These are phyloP conservation scores for Neogobius melanostomus DNA, from an alignment of 2,113 vertebrate genomes.

Conservation along the genomic window DNA sequence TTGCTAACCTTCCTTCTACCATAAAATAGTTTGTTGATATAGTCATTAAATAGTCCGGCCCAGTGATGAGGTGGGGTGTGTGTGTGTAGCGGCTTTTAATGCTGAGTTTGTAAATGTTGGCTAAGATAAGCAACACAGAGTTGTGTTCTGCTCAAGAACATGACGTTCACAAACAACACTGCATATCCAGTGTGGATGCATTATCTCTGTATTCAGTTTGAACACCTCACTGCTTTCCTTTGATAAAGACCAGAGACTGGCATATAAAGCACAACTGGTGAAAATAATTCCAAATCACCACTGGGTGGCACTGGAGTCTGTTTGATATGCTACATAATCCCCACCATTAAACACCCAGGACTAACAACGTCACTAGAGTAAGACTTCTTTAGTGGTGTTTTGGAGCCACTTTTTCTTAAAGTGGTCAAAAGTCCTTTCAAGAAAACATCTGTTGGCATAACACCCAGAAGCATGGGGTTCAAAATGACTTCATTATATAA, in stretches of 20 bases:
- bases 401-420: slow-evolving; percentile 38
- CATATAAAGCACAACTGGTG: not conserved
- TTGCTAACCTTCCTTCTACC: slow-evolving; percentile 67
- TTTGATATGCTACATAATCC: slow-evolving; percentile 5
- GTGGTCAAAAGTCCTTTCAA: slow-evolving; percentile 45
- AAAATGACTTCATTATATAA: slow-evolving; percentile 35
- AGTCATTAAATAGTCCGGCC: slow-evolving; percentile 29
- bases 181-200: slow-evolving; percentile 11
- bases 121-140: slow-evolving; percentile 16
- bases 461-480: slow-evolving; percentile 18
- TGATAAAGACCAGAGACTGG: slow-evolving; percentile 8
- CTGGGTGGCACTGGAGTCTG: slow-evolving; percentile 43
- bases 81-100: slow-evolving; percentile 37
- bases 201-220: not conserved
- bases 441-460: slow-evolving; percentile 32
- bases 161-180: not conserved
- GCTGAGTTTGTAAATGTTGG: slow-evolving; percentile 33
- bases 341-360: slow-evolving; percentile 21
- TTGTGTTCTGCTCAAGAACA: slow-evolving; percentile 12
- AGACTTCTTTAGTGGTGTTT: slow-evolving; percentile 33
- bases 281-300: slow-evolving; percentile 33
- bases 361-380: slow-evolving; percentile 2
- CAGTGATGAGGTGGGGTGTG: slow-evolving; percentile 55
- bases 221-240: not conserved
- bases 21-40: slow-evolving; percentile 67